Evolutionary conservation across 2,797 vertebrate species (phyloP).

Genomic region (Cossypha niveicapilla): DNA sequence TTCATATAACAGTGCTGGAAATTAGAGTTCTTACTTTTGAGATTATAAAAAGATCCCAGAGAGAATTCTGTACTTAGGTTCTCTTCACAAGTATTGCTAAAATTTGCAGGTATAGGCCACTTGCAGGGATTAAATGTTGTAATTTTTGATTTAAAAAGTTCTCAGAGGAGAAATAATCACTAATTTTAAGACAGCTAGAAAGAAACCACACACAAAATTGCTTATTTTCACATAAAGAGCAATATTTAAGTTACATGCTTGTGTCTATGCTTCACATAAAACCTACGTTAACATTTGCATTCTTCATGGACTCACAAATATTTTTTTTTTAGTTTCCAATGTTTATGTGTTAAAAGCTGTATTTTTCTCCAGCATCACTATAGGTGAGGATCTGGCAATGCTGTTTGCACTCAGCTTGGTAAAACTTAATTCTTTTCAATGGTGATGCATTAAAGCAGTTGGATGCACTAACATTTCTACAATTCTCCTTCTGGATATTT

Average conservation of each 20-base stretch:
- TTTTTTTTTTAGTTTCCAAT: background rate
- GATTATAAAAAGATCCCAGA: background rate
- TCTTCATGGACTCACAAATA: background rate
- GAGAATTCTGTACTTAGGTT: background rate
- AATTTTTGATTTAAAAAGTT: conserved; percentile 4
- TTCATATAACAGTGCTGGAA: background rate
- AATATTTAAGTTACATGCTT: conserved; percentile 24
- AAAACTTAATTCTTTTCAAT: conserved; percentile 34
- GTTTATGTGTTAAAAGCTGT: background rate
- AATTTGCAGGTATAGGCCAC: background rate
- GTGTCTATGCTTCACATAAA: conserved; percentile 13
- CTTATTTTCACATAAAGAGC: conserved; percentile 29
- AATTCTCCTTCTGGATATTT: background rate
- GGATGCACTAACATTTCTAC: background rate
- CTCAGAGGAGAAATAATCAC: background rate
- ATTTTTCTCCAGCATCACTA: background rate
- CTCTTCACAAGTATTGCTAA: background rate
- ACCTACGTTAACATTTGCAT: background rate
- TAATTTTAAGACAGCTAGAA: conserved; percentile 17
- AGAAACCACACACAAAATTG: background rate
- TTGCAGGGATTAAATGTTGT: conserved; percentile 27
- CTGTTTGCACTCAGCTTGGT: conserved; percentile 29
- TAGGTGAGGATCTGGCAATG: background rate
- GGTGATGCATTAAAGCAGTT: conserved; percentile 20
- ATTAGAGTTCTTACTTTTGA: background rate